Base-by-base conservation (phyloP, 2,113 vertebrate genomes). In the Gavia stellata region DNA sequence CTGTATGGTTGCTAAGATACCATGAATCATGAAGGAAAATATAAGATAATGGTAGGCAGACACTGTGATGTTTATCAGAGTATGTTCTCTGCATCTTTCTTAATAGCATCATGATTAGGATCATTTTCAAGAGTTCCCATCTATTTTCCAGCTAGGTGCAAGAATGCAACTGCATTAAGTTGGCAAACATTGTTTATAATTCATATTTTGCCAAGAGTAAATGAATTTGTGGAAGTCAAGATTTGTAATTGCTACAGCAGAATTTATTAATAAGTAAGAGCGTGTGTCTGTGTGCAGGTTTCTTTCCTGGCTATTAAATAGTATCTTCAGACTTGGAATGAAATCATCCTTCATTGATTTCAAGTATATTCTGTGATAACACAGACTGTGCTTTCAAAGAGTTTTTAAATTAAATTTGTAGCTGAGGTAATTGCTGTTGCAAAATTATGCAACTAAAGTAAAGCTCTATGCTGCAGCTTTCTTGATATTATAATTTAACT, bases 371-470 rank as follows among this genome's bases (percentile, higher is more conserved):
- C 95, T 97, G 78, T 74, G 90, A 97, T 98, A 96, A 34, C 96
- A 92, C 85, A 96, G 90, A 94, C 94, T 97, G 75, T 82, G 92
- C 86, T 98, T 98, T 97, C 96, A 98, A 98, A 97, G 98, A 96
- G 91, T 97, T 97, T 97, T 94, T 96, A 98, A 98, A 98, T 98
- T 97, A 98, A 98, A 98, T 98, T 98, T 98, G 97, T 96, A 97
- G 97, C 95, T 95, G 92, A 97, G 94, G 97, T 97, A 98, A 98
- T 97, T 98, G 97, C 96, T 97, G 94, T 79, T 84, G 91, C 95
- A 97, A 98, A 98, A 97, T 96, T 97, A 97, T 96, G 97, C 97
- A 94, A 91, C 77, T 90, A 75, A 96, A 97, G 61, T 81, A 96
- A 97, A 97, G 95, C 71, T 74, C 94, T 97, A 72, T 91, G 84